A percentile compares a stretch with the other conserved stretches of the same genome.
These are phyloP conservation scores for Lasioglossum villosulum DNA, from an alignment of 2,888 invertebrate species.

Conservation along the genomic window DNA sequence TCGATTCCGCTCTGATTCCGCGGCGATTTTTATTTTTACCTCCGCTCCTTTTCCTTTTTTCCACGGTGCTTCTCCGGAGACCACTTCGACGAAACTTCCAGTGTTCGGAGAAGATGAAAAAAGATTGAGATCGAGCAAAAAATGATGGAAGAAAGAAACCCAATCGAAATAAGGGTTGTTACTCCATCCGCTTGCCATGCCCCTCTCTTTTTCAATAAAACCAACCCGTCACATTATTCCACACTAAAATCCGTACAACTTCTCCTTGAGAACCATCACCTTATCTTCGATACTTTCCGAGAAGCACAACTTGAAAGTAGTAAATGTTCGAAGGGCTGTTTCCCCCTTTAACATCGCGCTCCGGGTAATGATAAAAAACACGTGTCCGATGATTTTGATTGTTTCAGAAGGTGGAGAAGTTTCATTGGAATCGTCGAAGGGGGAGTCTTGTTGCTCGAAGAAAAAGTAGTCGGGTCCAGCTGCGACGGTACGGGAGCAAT, in stretches of 20 bases:
- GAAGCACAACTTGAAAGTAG: background rate
- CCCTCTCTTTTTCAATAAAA: too few species aligned
- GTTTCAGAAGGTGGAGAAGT: background rate
- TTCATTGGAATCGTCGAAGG: background rate
- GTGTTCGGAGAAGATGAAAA: background rate
- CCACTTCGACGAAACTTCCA: background rate
- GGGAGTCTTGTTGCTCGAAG: background rate
- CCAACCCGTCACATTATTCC: background rate
- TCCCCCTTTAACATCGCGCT: background rate
- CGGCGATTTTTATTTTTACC: conserved; percentile 45
- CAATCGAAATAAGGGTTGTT: background rate
- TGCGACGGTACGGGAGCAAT: conserved; percentile 73
- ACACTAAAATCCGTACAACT: background rate
- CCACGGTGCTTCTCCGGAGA: background rate
- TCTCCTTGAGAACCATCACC: accelerated
- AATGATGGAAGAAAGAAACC: background rate
- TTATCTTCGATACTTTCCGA: background rate
- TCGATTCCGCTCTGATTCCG: conserved; percentile 29
- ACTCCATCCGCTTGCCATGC: background rate
- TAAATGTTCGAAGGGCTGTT: background rate
- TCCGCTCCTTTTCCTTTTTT: background rate
- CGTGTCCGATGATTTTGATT: background rate
- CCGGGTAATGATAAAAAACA: background rate
- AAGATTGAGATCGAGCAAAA: background rate
- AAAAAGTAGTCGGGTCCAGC: conserved; percentile 13